Conservation (phyloP, 2,797 vertebrate species). For the Smutsia gigantea region DNA sequence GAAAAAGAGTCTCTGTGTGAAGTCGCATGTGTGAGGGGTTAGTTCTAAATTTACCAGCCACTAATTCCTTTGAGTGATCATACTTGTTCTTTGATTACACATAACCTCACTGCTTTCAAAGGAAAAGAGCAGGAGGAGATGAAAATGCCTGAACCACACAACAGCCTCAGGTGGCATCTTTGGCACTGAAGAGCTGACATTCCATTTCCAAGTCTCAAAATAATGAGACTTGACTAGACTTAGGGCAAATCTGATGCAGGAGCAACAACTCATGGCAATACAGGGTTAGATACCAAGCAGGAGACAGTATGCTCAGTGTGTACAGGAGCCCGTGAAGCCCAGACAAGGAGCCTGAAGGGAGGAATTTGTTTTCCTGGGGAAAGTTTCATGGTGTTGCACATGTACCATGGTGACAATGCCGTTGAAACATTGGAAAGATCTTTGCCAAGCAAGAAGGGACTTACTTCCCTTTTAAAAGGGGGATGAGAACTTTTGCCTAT, state of each 20-base stretch:
- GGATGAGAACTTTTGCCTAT: neutral
- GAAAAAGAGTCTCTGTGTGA: conserved; percentile 77
- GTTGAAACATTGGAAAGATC: neutral
- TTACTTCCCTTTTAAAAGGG: neutral
- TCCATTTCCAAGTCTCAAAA: conserved; percentile 31
- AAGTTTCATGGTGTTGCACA: neutral
- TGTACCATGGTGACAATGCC: neutral
- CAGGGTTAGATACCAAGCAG: neutral
- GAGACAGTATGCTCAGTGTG: neutral
- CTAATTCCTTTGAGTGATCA: conserved; percentile 78
- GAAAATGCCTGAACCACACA: conserved; percentile 65
- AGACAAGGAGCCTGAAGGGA: neutral
- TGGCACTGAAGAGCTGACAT: conserved; percentile 46
- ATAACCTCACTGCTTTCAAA: conserved; percentile 80
- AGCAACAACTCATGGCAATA: neutral
- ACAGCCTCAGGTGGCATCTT: conserved; percentile 58
- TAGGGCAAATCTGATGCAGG: neutral
- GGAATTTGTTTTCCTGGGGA: neutral
- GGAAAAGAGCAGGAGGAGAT: conserved; percentile 69
- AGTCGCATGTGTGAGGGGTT: conserved; percentile 57
- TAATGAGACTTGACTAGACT: neutral
- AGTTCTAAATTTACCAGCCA: conserved; percentile 76
- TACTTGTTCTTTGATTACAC: conserved; percentile 80
- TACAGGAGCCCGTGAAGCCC: neutral
- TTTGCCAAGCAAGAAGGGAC: neutral